Conservation (phyloP, 2,113 vertebrate species). For the Leucoraja erinaceus region DNA sequence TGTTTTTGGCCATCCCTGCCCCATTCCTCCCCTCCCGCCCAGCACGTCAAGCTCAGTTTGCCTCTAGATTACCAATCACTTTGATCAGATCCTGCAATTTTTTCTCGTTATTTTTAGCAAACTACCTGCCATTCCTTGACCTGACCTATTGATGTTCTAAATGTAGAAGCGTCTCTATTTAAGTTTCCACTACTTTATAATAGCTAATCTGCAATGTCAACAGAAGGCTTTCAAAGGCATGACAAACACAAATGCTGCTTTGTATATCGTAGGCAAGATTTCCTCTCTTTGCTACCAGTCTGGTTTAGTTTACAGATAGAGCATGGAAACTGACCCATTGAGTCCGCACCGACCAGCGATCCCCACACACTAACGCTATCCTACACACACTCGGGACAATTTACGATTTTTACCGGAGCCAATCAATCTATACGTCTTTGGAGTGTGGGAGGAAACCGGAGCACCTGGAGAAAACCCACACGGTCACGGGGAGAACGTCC, state of each 20-base stretch:
- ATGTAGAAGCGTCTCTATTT: background rate
- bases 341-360: too few relatives aligned
- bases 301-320: background rate
- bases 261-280: background rate
- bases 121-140: background rate
- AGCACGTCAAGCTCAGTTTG: background rate
- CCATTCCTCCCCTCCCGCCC: background rate
- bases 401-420: too few relatives aligned
- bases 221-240: constrained; percentile 10
- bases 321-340: too few relatives aligned
- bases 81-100: background rate
- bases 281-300: background rate
- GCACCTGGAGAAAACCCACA: too few relatives aligned
- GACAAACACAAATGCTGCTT: background rate
- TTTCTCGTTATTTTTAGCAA: background rate
- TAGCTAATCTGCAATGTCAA: background rate
- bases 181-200: background rate
- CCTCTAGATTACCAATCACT: background rate
- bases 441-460: too few relatives aligned
- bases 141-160: background rate
- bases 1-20: background rate
- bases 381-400: too few relatives aligned
- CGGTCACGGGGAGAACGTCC: too few relatives aligned
- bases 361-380: too few relatives aligned
- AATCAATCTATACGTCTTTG: too few relatives aligned